A percentile compares a stretch with the other conserved stretches of the same genome.
Evolutionary conservation across 2,888 invertebrate genomes (phyloP).

Genomic region (Ellobium chinense): DNA sequence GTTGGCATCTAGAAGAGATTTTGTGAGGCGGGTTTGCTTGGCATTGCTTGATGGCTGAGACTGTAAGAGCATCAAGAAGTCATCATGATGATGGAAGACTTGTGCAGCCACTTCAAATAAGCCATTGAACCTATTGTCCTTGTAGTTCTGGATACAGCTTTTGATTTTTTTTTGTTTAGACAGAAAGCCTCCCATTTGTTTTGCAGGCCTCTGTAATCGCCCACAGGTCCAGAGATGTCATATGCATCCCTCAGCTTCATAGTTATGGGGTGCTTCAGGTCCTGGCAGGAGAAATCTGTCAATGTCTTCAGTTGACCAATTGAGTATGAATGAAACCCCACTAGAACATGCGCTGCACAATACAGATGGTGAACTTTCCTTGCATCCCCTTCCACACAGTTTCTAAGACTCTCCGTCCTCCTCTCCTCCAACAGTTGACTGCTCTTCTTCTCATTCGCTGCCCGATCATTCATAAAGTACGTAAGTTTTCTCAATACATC

Average conservation of each 20-base stretch:
- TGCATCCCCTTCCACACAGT: neutral
- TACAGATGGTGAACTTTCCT: neutral
- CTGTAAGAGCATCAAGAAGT: neutral
- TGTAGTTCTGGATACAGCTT: neutral
- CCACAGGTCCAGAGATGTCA: constrained; percentile 7
- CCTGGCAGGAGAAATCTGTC: neutral
- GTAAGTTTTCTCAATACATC: too few species aligned
- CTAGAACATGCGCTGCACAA: constrained; percentile 13
- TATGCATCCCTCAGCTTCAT: constrained; percentile 8
- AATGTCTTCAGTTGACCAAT: neutral
- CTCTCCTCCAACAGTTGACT: neutral
- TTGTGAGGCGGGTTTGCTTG: too few species aligned
- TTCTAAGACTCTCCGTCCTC: constrained; percentile 3
- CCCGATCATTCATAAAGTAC: constrained; percentile 25
- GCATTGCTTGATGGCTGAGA: neutral
- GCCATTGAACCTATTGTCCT: constrained; percentile 26
- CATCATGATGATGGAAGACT: constrained; percentile 6
- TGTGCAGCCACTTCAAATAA: constrained; percentile 28
- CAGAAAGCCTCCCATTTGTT: constrained; percentile 23
- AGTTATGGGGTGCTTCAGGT: neutral
- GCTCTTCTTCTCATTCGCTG: constrained; percentile 26
- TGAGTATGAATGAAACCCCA: constrained; percentile 12
- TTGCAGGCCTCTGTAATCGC: constrained; percentile 16
- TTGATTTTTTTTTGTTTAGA: neutral
- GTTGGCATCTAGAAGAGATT: too few species aligned